A percentile compares a stretch with the other conserved stretches of the same genome.
These are phyloP conservation scores for Nymphalis urticae DNA, from an alignment of 2,888 invertebrate genomes.

Conservation along the genomic window DNA sequence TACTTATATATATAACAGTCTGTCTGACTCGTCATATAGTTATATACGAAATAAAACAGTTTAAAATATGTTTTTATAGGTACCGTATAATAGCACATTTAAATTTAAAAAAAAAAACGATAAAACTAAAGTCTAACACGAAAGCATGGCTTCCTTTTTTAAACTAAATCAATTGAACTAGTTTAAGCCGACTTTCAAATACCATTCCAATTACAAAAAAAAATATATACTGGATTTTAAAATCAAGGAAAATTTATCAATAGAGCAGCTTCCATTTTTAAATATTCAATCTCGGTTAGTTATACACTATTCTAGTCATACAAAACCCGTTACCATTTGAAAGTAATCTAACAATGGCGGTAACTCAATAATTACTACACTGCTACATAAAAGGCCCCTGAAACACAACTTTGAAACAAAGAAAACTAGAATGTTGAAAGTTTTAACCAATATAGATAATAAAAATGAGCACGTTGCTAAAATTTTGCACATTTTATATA, in stretches of 20 bases:
- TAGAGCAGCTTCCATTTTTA: constrained; percentile 1
- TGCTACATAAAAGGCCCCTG: constrained; percentile 2
- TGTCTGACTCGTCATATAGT: not conserved
- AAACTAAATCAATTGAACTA: not conserved
- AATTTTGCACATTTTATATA: constrained; percentile 12
- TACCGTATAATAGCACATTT: not conserved
- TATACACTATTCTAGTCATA: constrained; percentile 5
- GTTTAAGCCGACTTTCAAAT: not conserved
- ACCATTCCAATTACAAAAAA: not conserved
- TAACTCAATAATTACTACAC: constrained; percentile 17
- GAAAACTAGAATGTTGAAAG: constrained; percentile 12
- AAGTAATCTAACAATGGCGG: constrained; percentile 30
- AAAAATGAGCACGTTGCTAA: constrained; percentile 14
- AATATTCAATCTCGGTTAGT: not conserved
- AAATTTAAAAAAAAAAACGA: not conserved
- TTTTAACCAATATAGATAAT: not conserved
- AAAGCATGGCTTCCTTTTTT: not conserved
- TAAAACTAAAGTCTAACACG: not conserved
- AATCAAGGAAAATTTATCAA: not conserved
- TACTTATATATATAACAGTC: not conserved
- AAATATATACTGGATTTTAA: not conserved
- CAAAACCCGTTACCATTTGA: constrained; percentile 28
- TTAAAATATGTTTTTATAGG: not conserved
- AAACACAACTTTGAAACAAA: constrained; percentile 14
- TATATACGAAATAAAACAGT: not conserved